A percentile compares a stretch with the other conserved stretches of the same genome.
These are phyloP conservation scores for Chaenodraco wilsoni DNA, from an alignment of 2,797 vertebrate genomes.

Conservation along the genomic window DNA sequence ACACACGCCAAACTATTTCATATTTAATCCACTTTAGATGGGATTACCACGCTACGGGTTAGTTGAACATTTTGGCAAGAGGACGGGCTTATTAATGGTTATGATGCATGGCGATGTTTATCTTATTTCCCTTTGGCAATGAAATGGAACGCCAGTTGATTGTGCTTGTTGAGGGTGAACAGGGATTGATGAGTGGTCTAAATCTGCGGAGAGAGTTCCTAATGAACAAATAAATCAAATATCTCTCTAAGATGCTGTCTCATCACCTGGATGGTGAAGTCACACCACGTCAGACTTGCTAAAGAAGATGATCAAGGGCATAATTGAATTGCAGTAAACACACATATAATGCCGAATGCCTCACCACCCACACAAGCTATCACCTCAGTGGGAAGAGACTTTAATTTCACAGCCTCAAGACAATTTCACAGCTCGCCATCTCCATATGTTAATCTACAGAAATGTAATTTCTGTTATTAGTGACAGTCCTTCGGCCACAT, in stretches of 20 bases:
- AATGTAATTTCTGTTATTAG: slow-evolving; percentile 77
- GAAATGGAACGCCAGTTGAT: slow-evolving; percentile 57
- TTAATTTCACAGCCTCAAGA: slow-evolving; percentile 81
- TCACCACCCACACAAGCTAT: slow-evolving; percentile 67
- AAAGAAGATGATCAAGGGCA: slow-evolving; percentile 77
- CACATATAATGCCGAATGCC: slow-evolving; percentile 48
- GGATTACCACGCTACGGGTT: slow-evolving; percentile 67
- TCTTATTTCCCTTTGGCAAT: slow-evolving; percentile 55
- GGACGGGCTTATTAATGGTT: slow-evolving; percentile 61
- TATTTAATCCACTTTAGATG: slow-evolving; percentile 77
- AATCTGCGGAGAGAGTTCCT: slow-evolving; percentile 64
- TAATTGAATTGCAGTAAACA: slow-evolving; percentile 80
- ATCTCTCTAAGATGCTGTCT: slow-evolving; percentile 66
- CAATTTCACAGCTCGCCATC: slow-evolving; percentile 83
- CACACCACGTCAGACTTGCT: slow-evolving; percentile 72
- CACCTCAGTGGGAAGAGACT: slow-evolving; percentile 69
- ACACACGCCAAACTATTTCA: slow-evolving; percentile 71
- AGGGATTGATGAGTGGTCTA: slow-evolving; percentile 75
- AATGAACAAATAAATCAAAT: slow-evolving; percentile 83
- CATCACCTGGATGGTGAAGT: slow-evolving; percentile 50
- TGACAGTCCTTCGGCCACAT: slow-evolving; percentile 73
- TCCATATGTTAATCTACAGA: slow-evolving; percentile 80
- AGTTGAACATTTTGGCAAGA: slow-evolving; percentile 60
- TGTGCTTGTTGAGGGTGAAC: slow-evolving; percentile 70
- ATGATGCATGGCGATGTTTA: slow-evolving; percentile 59